Base-by-base conservation (phyloP, 1,140 invertebrate species). In the Papilio aristodemus region DNA sequence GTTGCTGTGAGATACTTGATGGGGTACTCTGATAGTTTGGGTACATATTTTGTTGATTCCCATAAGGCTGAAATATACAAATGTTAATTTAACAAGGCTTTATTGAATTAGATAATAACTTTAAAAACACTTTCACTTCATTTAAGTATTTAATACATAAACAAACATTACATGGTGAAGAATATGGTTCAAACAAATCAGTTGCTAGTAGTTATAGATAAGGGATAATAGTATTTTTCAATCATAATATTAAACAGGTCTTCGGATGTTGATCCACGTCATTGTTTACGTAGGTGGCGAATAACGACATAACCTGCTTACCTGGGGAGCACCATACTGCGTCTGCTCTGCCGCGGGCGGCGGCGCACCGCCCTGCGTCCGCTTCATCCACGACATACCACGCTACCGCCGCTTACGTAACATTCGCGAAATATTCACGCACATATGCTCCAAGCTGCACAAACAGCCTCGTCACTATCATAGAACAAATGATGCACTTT, bases 361-460 rank as follows among this genome's bases (percentile, higher is more conserved):
- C 70, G 85, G 83, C 57, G 81, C 81, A 68, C 80, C 81, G 68
- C 79, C 83, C 72, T 84, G 80, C 36, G 81, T 74, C 77, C 87
- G 84, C 81, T 91, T 91, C 88, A 87, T 88, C 91, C 90, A 92
- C 79, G 90, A 92, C 91, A 92, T 92, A 72, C 71, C 74, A 74
- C 76, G 73, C 76, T 86, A 87, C 71, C 70, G 71, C 75, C 71
- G 59, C 82, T 91, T 91, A 91, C 83, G 88, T 91, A 92, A 91
- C 89, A 91, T 91, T 87, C 79, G 81, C 70, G 17, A 73, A 76
- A 62, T 54, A 76, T 67, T 73, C 76, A 71, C 74, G 82, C 78
- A 78, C 89, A 90, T 90, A 92, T 89, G 89, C 72, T 91, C 68
- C 70, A 60, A 76, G 70, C 71, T 73, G 71, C 67, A 78, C 77